Evolutionary conservation across 2,888 invertebrate genomes (phyloP), one percentile per base, ranked within the genome.

Genomic region (Diaphora mendica): DNA sequence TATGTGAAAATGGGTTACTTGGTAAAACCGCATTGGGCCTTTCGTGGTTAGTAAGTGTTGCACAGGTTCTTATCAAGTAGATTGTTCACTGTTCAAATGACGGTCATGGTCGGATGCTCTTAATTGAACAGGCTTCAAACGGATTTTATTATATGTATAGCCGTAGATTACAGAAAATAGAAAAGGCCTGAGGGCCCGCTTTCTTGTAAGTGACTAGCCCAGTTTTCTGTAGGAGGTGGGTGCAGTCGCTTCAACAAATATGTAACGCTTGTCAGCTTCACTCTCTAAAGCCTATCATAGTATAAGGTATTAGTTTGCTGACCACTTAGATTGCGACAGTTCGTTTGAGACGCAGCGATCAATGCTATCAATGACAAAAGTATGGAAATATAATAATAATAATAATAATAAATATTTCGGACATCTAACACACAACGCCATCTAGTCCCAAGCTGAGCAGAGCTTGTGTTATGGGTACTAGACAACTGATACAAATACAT

Each of bases 81-180:
- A 86, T 85, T 85, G 86, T 80, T 79, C 82, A 76, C 90, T 77
- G 87, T 89, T 84, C 90, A 89, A 90, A 91, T 80, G 81, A 77
- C 78, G 64, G 82, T 83, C 82, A 86, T 87, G 87, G 90, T 90
- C 89, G 76, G 85, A 85, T 84, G 82, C 85, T 87, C 88, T 90
- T 94, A 94, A 94, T 94, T 93, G 91, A 92, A 89, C 90, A 85
- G 86, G 85, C 89, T 88, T 90, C 87, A 87, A 85, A 64, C 62
- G 20, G 62, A 59, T 51, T 89, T 89, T 90, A 91, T 93, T 93
- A 93, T 94, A 93, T 91, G 93, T 93, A 91, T 90, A 88, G 88
- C 89, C 89, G 86, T 88, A 92, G 91, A 93, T 94, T 94, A 91
- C 89, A 92, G 90, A 92, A 94, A 94, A 94, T 93, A 93, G 94